phyloP scores from a whole-genome alignment of 2,797 vertebrate species.

The Scomberomorus guttatus region DNA sequence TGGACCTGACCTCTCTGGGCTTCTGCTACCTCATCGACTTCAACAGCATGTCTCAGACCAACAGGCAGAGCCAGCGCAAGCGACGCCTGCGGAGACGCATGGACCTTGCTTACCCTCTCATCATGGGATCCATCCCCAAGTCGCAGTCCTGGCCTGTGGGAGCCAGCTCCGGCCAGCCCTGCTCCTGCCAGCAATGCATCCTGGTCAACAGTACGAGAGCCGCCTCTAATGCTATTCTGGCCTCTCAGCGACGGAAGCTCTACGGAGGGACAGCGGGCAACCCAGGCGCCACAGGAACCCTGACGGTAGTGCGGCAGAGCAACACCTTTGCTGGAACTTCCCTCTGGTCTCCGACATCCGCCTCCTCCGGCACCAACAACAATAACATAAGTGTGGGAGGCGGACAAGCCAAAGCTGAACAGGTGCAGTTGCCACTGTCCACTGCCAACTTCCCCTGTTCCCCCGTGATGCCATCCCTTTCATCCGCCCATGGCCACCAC shows the following conservation, averaged over 20 bases:
- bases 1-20: slow-evolving; percentile 96
- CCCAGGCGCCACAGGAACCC: slow-evolving; percentile 64
- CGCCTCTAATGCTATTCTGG: slow-evolving; percentile 94
- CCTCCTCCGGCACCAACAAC: slow-evolving; percentile 74
- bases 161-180: slow-evolving; percentile 91
- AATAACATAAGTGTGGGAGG: slow-evolving; percentile 82
- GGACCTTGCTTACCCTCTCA: slow-evolving; percentile 96
- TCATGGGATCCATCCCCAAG: slow-evolving; percentile 96
- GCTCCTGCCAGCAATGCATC: slow-evolving; percentile 94
- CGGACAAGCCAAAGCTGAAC: slow-evolving; percentile 84
- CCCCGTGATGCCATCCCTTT: slow-evolving; percentile 82
- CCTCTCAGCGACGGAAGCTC: slow-evolving; percentile 91
- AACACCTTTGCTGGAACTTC: slow-evolving; percentile 90
- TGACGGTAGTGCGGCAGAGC: slow-evolving; percentile 88
- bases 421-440: slow-evolving; percentile 79
- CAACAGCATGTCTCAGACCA: slow-evolving; percentile 97
- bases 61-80: slow-evolving; percentile 94
- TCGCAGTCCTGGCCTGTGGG: slow-evolving; percentile 98
- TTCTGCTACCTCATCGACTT: slow-evolving; percentile 98
- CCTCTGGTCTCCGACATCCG: slow-evolving; percentile 87
- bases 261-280: slow-evolving; percentile 75
- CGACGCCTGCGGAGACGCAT: slow-evolving; percentile 93
- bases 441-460: slow-evolving; percentile 83
- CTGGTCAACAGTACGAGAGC: slow-evolving; percentile 95
- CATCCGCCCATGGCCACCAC: slow-evolving; percentile 81